Base-by-base conservation (phyloP, 1,140 invertebrate genomes). In the Drosophila sturtevanti region DNA sequence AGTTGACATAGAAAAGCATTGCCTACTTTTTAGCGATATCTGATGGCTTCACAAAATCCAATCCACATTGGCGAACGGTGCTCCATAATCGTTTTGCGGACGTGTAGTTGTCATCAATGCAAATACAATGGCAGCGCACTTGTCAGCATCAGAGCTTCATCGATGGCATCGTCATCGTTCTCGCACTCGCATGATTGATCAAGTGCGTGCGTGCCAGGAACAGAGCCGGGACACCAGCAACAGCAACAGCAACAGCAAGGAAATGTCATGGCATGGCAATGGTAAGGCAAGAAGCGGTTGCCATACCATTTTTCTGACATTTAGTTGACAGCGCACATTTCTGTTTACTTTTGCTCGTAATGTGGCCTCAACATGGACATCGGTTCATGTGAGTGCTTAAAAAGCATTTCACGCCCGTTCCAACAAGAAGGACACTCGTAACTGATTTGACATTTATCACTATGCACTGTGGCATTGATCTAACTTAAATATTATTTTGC, bases 301-400 rank as follows among this genome's bases (percentile, higher is more conserved):
- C 70, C 75, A 66, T 65, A 75, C 76, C 82, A 87, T 87, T 87
- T 87, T 87, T 89, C 82, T 87, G 82, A 87, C 82, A 87, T 87
- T 87, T 87, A 87, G 82, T 87, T 89, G 82, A 87, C 82, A 87
- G 84, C 77, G 79, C 79, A 89, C 89, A 87, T 89, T 87, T 84
- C 89, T 89, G 84, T 87, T 89, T 87, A 84, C 75, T 72, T 87
- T 89, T 87, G 82, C 75, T 72, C 79, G 82, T 81, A 87, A 87
- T 89, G 82, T 77, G 71, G 67, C 54, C 74, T 77, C 75, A 76
- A 78, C 79, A 68, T 58, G 63, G 79, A 44, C 73, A 64, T 68
- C 61, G 48, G 59, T 55, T 16, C 78, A 80, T 71, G 78, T 74
- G 68, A 87, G 81, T 86, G 82, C 82, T 87, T 87, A 81, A 81